These are phyloP conservation scores for Marasmarcha lunaedactyla DNA, from an alignment of 2,888 invertebrate species.

Conservation along the genomic window DNA sequence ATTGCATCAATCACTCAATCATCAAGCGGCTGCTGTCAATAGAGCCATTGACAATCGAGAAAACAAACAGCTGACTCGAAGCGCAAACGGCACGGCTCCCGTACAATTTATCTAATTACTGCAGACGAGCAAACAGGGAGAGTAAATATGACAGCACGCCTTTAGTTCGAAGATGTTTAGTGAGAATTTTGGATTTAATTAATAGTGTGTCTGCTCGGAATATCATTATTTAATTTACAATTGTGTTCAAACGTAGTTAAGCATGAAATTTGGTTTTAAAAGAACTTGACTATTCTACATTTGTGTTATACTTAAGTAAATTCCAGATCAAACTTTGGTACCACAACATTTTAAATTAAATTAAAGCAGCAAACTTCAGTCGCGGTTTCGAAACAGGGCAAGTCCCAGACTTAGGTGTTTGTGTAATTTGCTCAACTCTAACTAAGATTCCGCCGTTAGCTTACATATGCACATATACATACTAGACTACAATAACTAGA, in stretches of 20 bases:
- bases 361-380: conserved; percentile 1
- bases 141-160: conserved; percentile 27
- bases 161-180: background rate
- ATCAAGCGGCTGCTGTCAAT: conserved; percentile 14
- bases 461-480: conserved; percentile 16
- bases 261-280: no score
- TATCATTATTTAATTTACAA: no score
- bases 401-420: conserved; percentile 35
- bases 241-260: no score
- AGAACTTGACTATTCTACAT: no score
- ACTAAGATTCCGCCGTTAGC: conserved; percentile 28
- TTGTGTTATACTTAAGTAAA: no score
- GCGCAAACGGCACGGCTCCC: conserved; percentile 24
- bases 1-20: conserved; percentile 7
- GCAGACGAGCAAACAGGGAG: conserved; percentile 25
- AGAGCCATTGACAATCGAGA: conserved; percentile 12
- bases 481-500: conserved; percentile 16
- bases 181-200: no score
- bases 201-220: no score
- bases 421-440: conserved; percentile 41
- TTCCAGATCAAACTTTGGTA: no score
- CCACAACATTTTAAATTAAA: no score
- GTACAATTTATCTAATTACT: conserved; percentile 52
- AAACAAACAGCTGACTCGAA: conserved; percentile 22
- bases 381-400: background rate